A percentile compares a stretch with the other conserved stretches of the same genome.
phyloP scores from a whole-genome alignment of 2,797 vertebrate genomes.

The Micromesistius poutassou region DNA sequence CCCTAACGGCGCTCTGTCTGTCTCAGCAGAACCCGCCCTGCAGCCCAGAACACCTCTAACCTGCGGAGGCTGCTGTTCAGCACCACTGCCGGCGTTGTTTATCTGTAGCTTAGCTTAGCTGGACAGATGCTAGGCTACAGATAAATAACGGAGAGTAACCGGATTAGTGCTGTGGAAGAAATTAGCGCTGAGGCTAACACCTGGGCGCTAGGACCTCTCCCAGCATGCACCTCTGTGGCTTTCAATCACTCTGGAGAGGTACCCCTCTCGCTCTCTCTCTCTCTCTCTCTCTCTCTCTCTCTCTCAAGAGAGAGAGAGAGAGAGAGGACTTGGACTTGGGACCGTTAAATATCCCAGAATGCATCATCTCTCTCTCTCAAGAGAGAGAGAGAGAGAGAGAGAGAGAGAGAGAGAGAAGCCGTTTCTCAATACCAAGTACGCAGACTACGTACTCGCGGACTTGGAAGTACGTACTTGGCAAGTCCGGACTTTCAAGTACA shows the following conservation, averaged over 20 bases:
- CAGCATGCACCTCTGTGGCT: neutral
- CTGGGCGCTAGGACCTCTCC: neutral
- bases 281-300: neutral
- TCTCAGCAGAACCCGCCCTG: too few relatives aligned
- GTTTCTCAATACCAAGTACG: too few relatives aligned
- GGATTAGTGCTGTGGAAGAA: neutral
- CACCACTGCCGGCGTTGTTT: neutral
- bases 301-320: too few relatives aligned
- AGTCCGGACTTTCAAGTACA: too few relatives aligned
- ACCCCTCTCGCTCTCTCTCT: neutral
- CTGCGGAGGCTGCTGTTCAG: neutral
- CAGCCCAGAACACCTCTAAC: too few relatives aligned
- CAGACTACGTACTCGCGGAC: too few relatives aligned
- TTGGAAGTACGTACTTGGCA: too few relatives aligned
- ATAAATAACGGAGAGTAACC: neutral
- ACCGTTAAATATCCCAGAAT: too few relatives aligned
- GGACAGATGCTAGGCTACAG: neutral
- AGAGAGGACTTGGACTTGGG: too few relatives aligned
- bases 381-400: too few relatives aligned
- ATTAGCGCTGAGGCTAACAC: neutral
- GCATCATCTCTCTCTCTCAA: neutral
- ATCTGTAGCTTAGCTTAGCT: slow-evolving; percentile 2
- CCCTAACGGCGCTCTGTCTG: too few relatives aligned
- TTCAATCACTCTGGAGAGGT: neutral
- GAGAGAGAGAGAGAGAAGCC: too few relatives aligned